Evolutionary conservation across 2,888 invertebrate species (phyloP).

Genomic region (Boloria selene): DNA sequence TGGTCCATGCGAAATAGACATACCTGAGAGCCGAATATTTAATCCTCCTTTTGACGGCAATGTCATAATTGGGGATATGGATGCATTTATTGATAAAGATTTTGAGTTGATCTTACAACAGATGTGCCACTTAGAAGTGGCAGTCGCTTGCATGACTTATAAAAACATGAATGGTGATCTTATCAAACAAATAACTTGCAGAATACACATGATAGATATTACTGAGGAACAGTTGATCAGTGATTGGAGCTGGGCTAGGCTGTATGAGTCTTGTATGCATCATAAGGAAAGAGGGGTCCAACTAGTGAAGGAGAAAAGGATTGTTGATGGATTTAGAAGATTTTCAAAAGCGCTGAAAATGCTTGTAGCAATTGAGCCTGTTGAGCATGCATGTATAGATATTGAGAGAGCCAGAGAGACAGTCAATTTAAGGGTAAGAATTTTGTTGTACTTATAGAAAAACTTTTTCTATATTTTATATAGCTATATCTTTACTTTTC

Average conservation of each 20-base stretch:
- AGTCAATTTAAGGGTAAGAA: conserved; percentile 74
- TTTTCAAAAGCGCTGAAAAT: conserved; percentile 89
- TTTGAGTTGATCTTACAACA: conserved; percentile 79
- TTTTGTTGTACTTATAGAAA: too few species aligned
- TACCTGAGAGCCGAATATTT: conserved; percentile 59
- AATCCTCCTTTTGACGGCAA: conserved; percentile 66
- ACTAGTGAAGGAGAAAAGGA: conserved; percentile 84
- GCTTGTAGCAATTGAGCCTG: conserved; percentile 83
- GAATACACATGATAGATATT: conserved; percentile 66
- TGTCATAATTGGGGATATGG: conserved; percentile 75
- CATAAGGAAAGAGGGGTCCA: conserved; percentile 83
- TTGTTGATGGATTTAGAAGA: conserved; percentile 85
- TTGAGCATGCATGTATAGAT: conserved; percentile 80
- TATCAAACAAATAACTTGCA: conserved; percentile 63
- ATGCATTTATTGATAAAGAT: conserved; percentile 75
- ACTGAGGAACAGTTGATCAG: conserved; percentile 76
- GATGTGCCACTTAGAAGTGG: conserved; percentile 77
- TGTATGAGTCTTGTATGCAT: conserved; percentile 73
- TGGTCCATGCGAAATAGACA: conserved; percentile 58
- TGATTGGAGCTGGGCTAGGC: conserved; percentile 81
- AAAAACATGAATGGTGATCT: conserved; percentile 55
- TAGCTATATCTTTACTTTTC: not conserved
- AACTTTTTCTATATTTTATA: not conserved
- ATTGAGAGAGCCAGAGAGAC: conserved; percentile 77
- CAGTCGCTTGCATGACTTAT: conserved; percentile 64